Percentiles rank a stretch among this genome's conserved stretches.
These are phyloP conservation scores for Hemicrepidius hirtus DNA, from an alignment of 2,888 invertebrate species.

Conservation along the genomic window DNA sequence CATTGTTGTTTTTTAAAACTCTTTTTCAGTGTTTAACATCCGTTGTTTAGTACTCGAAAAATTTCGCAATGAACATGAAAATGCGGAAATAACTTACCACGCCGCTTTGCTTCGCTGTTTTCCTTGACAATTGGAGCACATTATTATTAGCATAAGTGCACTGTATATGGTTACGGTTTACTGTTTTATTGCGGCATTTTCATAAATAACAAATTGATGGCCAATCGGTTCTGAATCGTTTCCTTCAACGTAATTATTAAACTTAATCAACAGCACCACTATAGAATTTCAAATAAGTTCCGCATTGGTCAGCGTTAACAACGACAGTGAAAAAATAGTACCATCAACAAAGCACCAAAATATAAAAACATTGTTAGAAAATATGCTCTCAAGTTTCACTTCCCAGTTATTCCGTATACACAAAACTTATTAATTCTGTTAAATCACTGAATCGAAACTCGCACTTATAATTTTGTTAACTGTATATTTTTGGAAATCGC, in stretches of 20 bases:
- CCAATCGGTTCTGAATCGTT: conserved; percentile 8
- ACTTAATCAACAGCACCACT: neutral
- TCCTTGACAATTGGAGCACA: conserved; percentile 68
- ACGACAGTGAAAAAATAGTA: no score
- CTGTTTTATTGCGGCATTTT: conserved; percentile 46
- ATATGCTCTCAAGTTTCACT: no score
- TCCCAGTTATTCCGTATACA: no score
- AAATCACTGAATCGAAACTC: no score
- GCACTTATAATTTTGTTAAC: neutral
- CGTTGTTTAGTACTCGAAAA: conserved; percentile 24
- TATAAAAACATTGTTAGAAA: no score
- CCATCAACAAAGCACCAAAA: no score
- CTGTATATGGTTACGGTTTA: conserved; percentile 50
- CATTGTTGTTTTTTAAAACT: conserved; percentile 26
- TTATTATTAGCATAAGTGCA: conserved; percentile 61
- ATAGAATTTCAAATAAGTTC: neutral
- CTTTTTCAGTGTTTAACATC: conserved; percentile 28
- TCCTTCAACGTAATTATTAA: neutral
- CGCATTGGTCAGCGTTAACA: neutral
- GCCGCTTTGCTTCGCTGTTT: conserved; percentile 63
- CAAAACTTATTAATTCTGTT: no score
- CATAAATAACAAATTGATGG: conserved; percentile 16
- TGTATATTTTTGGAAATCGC: neutral
- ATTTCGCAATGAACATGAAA: conserved; percentile 45
- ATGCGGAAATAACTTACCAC: conserved; percentile 61